These are phyloP conservation scores for Ditylenchus weischeri DNA, from an alignment of 2,888 invertebrate genomes.

Conservation along the genomic window DNA sequence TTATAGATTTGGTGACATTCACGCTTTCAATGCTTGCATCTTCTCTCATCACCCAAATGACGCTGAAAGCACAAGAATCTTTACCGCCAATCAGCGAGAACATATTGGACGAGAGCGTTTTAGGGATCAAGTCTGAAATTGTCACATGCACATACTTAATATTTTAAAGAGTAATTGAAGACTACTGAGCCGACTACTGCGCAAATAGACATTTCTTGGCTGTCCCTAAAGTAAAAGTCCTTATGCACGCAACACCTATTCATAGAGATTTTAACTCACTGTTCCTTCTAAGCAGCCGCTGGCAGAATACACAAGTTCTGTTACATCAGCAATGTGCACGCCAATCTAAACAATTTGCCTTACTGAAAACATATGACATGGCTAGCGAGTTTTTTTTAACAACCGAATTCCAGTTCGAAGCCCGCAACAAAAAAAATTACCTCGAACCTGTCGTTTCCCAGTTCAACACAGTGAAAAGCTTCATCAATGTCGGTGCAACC, in stretches of 20 bases:
- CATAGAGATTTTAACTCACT: no score
- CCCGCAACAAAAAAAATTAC: no score
- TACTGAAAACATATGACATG: no score
- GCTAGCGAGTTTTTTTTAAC: no score
- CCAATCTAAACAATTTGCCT: slow-evolving; percentile 70
- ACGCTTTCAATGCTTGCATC: slow-evolving; percentile 59
- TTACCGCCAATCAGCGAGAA: slow-evolving; percentile 87
- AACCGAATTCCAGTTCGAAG: no score
- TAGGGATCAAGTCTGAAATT: slow-evolving; percentile 65
- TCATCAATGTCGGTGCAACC: slow-evolving; percentile 99
- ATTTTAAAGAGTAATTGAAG: no score
- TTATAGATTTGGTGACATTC: slow-evolving; percentile 83
- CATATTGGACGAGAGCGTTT: slow-evolving; percentile 85
- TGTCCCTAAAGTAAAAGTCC: slow-evolving; percentile 63
- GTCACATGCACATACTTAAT: no score
- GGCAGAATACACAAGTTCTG: slow-evolving; percentile 84
- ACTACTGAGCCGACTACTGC: slow-evolving; percentile 70
- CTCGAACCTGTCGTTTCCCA: slow-evolving; percentile 74
- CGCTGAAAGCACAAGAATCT: slow-evolving; percentile 86
- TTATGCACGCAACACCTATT: no score
- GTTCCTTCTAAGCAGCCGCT: slow-evolving; percentile 84
- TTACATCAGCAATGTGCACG: slow-evolving; percentile 98
- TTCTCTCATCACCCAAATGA: slow-evolving; percentile 85
- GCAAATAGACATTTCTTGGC: slow-evolving; percentile 85
- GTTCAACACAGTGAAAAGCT: slow-evolving; percentile 80